Evolutionary conservation across 2,113 vertebrate species (phyloP).

Genomic region (Crotalus tigris): DNA sequence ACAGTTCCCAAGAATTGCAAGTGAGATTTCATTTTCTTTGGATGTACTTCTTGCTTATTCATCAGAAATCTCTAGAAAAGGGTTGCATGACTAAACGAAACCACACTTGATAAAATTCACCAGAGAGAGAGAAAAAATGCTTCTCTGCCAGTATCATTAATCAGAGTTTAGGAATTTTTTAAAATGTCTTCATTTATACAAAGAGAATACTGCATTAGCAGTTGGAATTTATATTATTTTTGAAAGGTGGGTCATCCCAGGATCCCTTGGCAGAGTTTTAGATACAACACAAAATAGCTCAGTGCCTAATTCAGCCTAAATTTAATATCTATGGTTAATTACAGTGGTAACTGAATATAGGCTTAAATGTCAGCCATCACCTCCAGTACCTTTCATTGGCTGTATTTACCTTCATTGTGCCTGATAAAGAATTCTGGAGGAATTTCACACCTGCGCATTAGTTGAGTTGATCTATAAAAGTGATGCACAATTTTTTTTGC

Average conservation of each 20-base stretch:
- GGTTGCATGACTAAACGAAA: background rate
- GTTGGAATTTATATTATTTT: background rate
- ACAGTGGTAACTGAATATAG: background rate
- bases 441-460: background rate
- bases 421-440: background rate
- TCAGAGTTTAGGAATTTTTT: background rate
- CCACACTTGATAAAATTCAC: background rate
- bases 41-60: rapidly evolving
- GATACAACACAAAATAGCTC: background rate
- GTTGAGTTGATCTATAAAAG: background rate
- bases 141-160: background rate
- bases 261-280: background rate
- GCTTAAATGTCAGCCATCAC: background rate
- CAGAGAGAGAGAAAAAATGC: background rate
- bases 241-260: background rate
- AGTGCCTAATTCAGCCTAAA: background rate
- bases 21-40: background rate
- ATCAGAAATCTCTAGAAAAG: background rate
- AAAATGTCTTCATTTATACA: background rate
- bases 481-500: background rate
- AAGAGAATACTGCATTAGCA: background rate
- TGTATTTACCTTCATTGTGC: background rate
- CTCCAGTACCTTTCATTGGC: background rate
- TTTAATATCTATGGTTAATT: background rate
- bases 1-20: background rate